Base-by-base conservation (phyloP, 2,797 vertebrate species). In the Poecilia picta region DNA sequence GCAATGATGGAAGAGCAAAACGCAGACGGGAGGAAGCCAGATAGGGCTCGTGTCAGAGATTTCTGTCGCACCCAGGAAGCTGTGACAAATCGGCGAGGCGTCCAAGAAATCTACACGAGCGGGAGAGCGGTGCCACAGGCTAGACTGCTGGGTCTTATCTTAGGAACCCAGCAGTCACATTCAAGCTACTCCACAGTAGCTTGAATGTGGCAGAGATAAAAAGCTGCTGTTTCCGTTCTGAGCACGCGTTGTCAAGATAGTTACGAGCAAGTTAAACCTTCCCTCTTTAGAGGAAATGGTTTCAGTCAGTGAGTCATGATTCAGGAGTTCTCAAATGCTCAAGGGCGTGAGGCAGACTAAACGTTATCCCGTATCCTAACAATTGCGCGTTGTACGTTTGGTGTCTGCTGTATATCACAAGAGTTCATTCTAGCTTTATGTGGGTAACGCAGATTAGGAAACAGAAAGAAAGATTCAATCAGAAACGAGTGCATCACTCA, bases 181-280 rank as follows among this genome's bases (percentile, higher is more conserved):
- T 62, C 43, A 76, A 51, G 53, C 76, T 47, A 33, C 23, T 5
- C n/a, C n/a, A n/a, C n/a, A n/a, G 39, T 39, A 39, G 39, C 39
- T 39, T 39, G 39, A 39, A 39, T 39, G 39, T 39, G 39, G 5
- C 7, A 8, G 12, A 74, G 79, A 85, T 85, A 76, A 85, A 83
- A 66, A 18, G 73, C 55, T 73, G 51, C 6, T 51, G 57, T 70
- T 71, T 76, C 1, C 0, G 1, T 62, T 62, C 77, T 1, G 51
- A 76, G 46, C 46, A n/a, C 43, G 70, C 36, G 76, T 57, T 74
- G 36, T 78, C n/a, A 71, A 49, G 72, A 82, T 72, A 72, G 74
- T 11, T 45, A 77, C 86, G 81, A 46, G 84, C 88, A 85, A 20
- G 3, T 76, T 75, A 86, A 77, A 76, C 59, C 80, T 82, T 81